Percentiles rank a stretch among this genome's conserved stretches.
These are phyloP conservation scores for Leptopilina boulardi DNA, from an alignment of 1,140 invertebrate genomes.

Conservation along the genomic window DNA sequence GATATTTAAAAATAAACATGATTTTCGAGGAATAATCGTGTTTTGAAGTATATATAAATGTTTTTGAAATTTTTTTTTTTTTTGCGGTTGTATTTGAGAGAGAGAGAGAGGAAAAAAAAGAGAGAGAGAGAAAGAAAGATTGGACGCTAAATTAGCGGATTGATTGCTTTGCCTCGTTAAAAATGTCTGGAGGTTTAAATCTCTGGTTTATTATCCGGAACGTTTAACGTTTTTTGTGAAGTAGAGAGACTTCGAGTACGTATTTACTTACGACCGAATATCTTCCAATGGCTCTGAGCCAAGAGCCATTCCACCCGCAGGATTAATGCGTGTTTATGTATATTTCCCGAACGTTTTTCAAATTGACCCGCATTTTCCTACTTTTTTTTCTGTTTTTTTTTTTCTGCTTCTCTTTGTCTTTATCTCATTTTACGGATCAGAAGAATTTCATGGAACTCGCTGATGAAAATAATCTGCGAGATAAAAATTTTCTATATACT, in stretches of 20 bases:
- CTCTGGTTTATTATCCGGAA: conserved; percentile 72
- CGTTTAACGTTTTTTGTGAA: conserved; percentile 69
- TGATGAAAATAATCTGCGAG: not conserved
- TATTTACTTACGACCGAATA: conserved; percentile 61
- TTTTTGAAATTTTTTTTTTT: too few relatives aligned
- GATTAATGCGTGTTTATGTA: conserved; percentile 71
- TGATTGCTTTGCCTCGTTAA: conserved; percentile 61
- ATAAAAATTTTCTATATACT: too few relatives aligned
- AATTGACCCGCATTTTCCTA: conserved; percentile 59
- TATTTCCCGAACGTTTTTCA: conserved; percentile 64
- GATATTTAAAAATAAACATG: too few relatives aligned
- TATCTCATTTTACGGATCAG: not conserved
- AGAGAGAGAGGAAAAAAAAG: too few relatives aligned
- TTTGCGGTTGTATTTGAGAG: too few relatives aligned
- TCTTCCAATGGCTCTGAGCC: conserved; percentile 71
- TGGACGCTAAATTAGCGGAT: conserved; percentile 61
- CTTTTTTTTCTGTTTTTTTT: conserved; percentile 49
- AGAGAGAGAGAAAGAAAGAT: too few relatives aligned
- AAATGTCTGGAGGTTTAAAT: conserved; percentile 65
- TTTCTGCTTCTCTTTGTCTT: conserved; percentile 29
- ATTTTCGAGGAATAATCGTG: too few relatives aligned
- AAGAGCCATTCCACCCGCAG: conserved; percentile 55
- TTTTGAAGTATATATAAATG: too few relatives aligned
- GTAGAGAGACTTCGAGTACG: conserved; percentile 56
- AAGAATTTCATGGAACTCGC: not conserved